These are phyloP conservation scores for Galendromus occidentalis DNA, from an alignment of 1,140 invertebrate genomes.

Conservation along the genomic window DNA sequence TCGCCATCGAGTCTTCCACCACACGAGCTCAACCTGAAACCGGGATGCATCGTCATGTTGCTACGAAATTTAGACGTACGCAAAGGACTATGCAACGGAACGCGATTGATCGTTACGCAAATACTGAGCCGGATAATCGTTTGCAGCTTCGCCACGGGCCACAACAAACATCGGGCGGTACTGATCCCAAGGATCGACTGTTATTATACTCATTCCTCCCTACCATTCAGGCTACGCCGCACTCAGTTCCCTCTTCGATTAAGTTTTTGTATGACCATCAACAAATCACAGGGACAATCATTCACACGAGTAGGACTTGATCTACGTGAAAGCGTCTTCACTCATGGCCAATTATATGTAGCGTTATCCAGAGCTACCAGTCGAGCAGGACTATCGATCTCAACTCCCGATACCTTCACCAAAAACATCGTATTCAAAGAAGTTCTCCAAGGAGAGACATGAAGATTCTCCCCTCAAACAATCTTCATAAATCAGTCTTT, in stretches of 20 bases:
- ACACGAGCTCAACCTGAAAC: constrained; percentile 27
- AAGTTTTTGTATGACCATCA: constrained; percentile 35
- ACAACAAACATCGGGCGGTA: constrained; percentile 13
- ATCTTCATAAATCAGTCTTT: too few species aligned
- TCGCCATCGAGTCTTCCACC: constrained; percentile 25
- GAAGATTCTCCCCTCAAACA: too few species aligned
- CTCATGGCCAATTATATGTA: constrained; percentile 17
- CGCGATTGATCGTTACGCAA: constrained; percentile 22
- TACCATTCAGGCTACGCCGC: constrained; percentile 26
- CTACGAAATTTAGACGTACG: constrained; percentile 25
- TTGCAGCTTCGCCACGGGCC: constrained; percentile 16
- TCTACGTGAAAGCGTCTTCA: constrained; percentile 12
- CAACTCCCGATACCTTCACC: too few species aligned
- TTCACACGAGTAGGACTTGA: constrained; percentile 15
- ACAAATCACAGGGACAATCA: constrained; percentile 36
- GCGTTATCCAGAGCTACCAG: neutral
- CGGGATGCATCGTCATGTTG: constrained; percentile 25
- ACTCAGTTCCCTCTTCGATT: constrained; percentile 33
- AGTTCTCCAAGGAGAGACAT: too few species aligned
- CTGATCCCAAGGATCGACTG: constrained; percentile 13
- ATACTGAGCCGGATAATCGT: constrained; percentile 18
- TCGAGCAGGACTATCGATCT: too few species aligned
- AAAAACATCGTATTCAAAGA: neutral
- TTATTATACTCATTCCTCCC: too few species aligned
- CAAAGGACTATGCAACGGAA: constrained; percentile 27